These are phyloP conservation scores for Eucriotettix oculatus DNA, from an alignment of 2,888 invertebrate genomes.

Conservation along the genomic window DNA sequence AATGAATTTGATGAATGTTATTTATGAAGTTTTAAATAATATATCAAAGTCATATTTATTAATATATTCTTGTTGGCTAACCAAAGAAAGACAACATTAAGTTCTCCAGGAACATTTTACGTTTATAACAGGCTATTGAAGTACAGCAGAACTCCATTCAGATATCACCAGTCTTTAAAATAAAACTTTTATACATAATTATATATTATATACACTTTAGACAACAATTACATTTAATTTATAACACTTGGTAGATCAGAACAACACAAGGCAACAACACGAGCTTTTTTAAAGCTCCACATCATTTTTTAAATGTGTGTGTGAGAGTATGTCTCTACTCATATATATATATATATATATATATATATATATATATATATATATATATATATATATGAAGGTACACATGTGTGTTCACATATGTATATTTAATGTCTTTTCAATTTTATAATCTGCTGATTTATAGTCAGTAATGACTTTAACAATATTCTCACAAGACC, in stretches of 20 bases:
- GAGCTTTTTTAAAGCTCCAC: conserved; percentile 11
- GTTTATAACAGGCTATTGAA: conserved; percentile 1
- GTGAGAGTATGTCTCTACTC: too few species aligned
- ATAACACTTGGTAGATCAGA: conserved; percentile 10
- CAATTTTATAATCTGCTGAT: conserved; percentile 2
- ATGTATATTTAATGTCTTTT: conserved; percentile 3
- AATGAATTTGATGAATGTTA: too few species aligned
- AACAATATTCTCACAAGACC: conserved; percentile 8
- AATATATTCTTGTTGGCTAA: neutral
- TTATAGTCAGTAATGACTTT: conserved; percentile 8
- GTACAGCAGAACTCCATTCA: conserved; percentile 5
- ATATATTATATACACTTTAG: conserved; percentile 10
- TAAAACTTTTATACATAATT: conserved; percentile 2
- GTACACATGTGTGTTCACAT: neutral
- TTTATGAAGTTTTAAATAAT: too few species aligned
- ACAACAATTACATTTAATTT: conserved; percentile 10
- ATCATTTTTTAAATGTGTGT: conserved; percentile 2
- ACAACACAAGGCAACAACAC: conserved; percentile 13
- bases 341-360: too few species aligned
- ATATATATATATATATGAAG: too few species aligned
- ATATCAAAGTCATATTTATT: too few species aligned
- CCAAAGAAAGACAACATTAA: neutral
- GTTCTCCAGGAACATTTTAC: neutral
- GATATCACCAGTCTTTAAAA: conserved; percentile 10
- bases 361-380: too few species aligned